Conservation (phyloP, 2,113 vertebrate species). For the Apaloderma vittatum region DNA sequence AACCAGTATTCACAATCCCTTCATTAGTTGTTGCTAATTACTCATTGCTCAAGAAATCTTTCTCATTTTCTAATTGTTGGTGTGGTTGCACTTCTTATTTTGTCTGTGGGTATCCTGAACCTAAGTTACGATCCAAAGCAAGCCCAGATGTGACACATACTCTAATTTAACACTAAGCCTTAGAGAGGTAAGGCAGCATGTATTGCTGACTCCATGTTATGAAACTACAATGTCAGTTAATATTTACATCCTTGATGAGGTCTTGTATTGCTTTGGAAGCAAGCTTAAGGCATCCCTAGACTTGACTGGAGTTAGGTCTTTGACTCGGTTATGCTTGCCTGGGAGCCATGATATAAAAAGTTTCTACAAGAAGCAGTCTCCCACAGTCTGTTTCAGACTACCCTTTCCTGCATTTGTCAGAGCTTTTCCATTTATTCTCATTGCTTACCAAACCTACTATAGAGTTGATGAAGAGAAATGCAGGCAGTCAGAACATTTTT, state of each 20-base stretch:
- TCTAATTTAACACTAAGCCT: neutral
- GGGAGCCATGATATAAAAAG: neutral
- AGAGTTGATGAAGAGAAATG: neutral
- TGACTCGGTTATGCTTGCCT: neutral
- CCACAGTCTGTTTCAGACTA: neutral
- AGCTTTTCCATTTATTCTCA: neutral
- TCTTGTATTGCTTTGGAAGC: neutral
- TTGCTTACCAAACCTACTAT: neutral
- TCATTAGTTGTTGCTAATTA: too few species aligned
- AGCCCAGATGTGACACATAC: too few species aligned
- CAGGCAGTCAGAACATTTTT: neutral
- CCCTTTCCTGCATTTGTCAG: neutral
- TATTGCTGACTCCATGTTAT: neutral
- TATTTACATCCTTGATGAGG: neutral
- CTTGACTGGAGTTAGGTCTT: neutral
- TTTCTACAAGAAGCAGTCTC: neutral
- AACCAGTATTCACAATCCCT: too few species aligned
- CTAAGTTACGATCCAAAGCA: too few species aligned
- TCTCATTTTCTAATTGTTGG: too few species aligned
- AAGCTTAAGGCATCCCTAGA: neutral
- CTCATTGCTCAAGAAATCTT: too few species aligned
- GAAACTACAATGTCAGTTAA: neutral
- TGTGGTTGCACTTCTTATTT: too few species aligned
- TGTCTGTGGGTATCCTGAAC: too few species aligned
- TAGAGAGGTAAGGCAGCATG: neutral